phyloP scores from a whole-genome alignment of 2,113 vertebrate genomes.

The Osmerus mordax region DNA sequence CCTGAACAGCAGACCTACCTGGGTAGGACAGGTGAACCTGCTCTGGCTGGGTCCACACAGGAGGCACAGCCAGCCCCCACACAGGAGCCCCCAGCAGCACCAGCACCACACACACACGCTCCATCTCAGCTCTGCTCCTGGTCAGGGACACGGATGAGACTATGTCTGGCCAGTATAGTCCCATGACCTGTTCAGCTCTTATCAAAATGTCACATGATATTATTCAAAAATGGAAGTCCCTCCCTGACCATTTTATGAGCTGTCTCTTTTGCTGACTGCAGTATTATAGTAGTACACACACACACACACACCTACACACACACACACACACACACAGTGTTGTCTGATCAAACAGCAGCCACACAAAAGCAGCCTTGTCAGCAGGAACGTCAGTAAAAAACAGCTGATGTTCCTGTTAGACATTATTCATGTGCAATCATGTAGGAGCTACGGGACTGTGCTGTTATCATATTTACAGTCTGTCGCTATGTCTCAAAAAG shows the following conservation, averaged over 20 bases:
- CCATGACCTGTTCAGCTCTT: background rate
- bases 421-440: constrained; percentile 26
- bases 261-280: no score
- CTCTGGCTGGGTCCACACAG: constrained; percentile 68
- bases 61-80: constrained; percentile 41
- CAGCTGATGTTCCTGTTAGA: constrained; percentile 49
- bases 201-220: constrained; percentile 34
- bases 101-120: background rate
- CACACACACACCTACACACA: no score
- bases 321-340: no score
- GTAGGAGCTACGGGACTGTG: background rate
- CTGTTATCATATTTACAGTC: no score
- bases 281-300: no score
- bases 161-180: background rate
- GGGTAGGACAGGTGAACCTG: constrained; percentile 74
- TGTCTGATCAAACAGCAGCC: constrained; percentile 34
- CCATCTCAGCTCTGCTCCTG: constrained; percentile 15
- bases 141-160: background rate
- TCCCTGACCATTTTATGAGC: no score
- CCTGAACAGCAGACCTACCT: constrained; percentile 49
- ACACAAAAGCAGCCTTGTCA: constrained; percentile 27
- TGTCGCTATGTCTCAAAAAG: no score
- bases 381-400: constrained; percentile 19
- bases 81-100: constrained; percentile 14
- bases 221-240: background rate